These are phyloP conservation scores for Gymnoscopelus microlampas DNA, from an alignment of 2,797 vertebrate species.

Conservation along the genomic window DNA sequence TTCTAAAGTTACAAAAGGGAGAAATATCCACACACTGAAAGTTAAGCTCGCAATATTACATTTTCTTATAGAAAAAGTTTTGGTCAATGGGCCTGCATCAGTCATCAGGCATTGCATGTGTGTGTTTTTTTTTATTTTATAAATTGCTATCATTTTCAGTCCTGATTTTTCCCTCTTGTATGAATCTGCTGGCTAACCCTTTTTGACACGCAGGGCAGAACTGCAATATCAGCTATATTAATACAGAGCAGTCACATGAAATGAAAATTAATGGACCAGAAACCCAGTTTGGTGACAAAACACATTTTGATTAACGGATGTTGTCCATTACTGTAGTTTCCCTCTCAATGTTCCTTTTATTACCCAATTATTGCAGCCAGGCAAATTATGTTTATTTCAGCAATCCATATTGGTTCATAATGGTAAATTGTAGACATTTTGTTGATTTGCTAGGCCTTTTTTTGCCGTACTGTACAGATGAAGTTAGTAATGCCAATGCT, in stretches of 20 bases:
- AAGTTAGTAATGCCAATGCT: no score
- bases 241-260: slow-evolving; percentile 38
- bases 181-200: slow-evolving; percentile 2
- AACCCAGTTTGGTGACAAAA: slow-evolving; percentile 27
- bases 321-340: slow-evolving; percentile 23
- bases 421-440: slow-evolving; percentile 13
- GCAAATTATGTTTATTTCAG: slow-evolving; percentile 49
- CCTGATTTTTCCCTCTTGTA: background rate
- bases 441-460: slow-evolving; percentile 27
- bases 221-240: slow-evolving; percentile 26
- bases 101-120: no score
- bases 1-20: no score
- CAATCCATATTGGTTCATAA: slow-evolving; percentile 10
- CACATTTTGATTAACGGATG: slow-evolving; percentile 36
- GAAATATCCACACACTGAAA: no score
- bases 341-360: slow-evolving; percentile 45
- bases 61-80: background rate
- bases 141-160: no score
- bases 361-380: slow-evolving; percentile 41
- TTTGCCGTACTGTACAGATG: slow-evolving; percentile 1
- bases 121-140: no score
- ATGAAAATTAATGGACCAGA: slow-evolving; percentile 43
- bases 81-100: background rate
- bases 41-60: no score
- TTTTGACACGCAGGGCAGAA: slow-evolving; percentile 22